Conservation (phyloP, 2,888 invertebrate genomes). For the Hydrotaea diabolus region DNA sequence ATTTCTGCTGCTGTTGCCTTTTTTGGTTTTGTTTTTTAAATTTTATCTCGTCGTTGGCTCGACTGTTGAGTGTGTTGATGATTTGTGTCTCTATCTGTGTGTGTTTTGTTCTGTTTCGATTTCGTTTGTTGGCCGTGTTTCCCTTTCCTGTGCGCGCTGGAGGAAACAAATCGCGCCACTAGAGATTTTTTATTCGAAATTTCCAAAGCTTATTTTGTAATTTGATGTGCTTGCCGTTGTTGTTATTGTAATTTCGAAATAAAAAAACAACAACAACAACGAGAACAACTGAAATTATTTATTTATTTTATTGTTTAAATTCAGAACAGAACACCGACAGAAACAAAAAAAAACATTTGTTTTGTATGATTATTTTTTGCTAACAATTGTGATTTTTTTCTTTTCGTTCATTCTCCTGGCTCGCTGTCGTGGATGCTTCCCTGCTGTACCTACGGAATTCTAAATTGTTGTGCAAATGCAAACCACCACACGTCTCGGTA, state of each 20-base stretch:
- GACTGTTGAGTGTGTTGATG: conserved; percentile 53
- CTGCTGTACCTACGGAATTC: conserved; percentile 52
- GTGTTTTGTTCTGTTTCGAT: conserved; percentile 4
- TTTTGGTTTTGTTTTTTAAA: conserved; percentile 39
- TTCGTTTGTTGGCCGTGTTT: conserved; percentile 20
- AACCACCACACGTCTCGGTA: conserved; percentile 57
- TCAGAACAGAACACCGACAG: conserved; percentile 31
- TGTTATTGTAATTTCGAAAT: neutral
- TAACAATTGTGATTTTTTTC: conserved; percentile 67
- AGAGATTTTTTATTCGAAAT: conserved; percentile 64
- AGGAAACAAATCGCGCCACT: conserved; percentile 56
- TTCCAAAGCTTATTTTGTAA: conserved; percentile 63
- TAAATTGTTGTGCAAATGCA: conserved; percentile 49
- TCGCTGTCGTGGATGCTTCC: conserved; percentile 47
- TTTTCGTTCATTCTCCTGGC: conserved; percentile 34
- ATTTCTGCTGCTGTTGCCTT: conserved; percentile 26
- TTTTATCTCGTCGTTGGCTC: conserved; percentile 60
- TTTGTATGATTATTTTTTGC: conserved; percentile 67
- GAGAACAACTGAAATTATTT: conserved; percentile 35
- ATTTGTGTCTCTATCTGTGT: neutral
- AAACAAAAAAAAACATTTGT: conserved; percentile 46
- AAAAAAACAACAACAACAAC: conserved; percentile 19
- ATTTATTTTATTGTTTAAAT: conserved; percentile 62
- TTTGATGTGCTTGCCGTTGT: conserved; percentile 53
- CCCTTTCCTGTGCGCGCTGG: conserved; percentile 51